Conservation (phyloP, 2,113 vertebrate species). For the Pedetes capensis region DNA sequence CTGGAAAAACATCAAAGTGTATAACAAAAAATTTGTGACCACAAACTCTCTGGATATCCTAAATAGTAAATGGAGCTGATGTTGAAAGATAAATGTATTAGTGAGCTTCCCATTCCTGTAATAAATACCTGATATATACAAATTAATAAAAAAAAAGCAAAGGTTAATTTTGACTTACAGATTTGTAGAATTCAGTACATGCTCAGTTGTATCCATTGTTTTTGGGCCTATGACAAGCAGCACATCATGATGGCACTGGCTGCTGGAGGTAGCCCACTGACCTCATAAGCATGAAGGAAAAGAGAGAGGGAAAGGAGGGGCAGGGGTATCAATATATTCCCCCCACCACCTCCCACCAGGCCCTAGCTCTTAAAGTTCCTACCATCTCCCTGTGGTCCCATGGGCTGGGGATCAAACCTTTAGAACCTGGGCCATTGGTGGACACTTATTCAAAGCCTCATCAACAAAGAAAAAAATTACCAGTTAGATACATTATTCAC, state of each 20-base stretch:
- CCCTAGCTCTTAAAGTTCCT: not conserved
- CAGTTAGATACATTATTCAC: not conserved
- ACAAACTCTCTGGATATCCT: not conserved
- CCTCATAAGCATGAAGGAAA: not conserved
- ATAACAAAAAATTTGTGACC: not conserved
- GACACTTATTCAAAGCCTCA: not conserved
- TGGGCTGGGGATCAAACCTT: not conserved
- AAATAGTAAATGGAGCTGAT: not conserved
- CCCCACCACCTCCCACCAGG: not conserved
- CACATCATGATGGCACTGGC: fast-evolving
- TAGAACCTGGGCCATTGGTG: no score
- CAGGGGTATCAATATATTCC: no score
- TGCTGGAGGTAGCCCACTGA: not conserved
- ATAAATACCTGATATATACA: not conserved
- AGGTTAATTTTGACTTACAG: not conserved
- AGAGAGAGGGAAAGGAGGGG: not conserved
- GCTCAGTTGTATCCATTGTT: fast-evolving
- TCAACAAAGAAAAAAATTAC: not conserved
- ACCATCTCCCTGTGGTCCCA: not conserved
- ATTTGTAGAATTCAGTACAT: not conserved
- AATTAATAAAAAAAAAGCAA: not conserved
- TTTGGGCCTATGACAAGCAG: no score
- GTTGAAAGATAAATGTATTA: not conserved
- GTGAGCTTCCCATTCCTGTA: not conserved
- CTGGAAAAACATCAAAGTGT: not conserved